These are phyloP conservation scores for Heliconius hewitsoni DNA, from an alignment of 1,140 invertebrate genomes.

Conservation along the genomic window DNA sequence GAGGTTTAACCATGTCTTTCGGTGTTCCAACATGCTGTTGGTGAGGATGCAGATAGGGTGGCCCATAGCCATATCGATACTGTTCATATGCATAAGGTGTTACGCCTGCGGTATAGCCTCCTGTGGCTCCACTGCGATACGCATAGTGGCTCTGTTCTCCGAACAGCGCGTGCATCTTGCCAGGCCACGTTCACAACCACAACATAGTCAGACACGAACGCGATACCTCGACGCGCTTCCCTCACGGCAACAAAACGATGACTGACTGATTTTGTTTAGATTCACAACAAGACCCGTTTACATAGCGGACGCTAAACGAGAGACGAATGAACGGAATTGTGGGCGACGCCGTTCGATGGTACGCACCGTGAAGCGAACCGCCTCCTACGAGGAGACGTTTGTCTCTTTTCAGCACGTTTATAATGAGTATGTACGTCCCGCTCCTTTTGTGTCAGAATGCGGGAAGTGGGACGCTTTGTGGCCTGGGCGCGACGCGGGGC, in stretches of 20 bases:
- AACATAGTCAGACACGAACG: conserved; percentile 64
- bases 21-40: conserved; percentile 87
- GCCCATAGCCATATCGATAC: conserved; percentile 88
- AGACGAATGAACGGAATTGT: conserved; percentile 73
- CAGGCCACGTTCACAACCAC: conserved; percentile 63
- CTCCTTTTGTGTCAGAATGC: conserved; percentile 30
- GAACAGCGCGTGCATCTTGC: conserved; percentile 92
- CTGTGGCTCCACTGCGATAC: conserved; percentile 72
- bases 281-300: conserved; percentile 80
- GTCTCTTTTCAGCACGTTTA: conserved; percentile 42
- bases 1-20: conserved; percentile 96
- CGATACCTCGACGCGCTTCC: conserved; percentile 67
- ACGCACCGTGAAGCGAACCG: conserved; percentile 46
- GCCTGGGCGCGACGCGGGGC: conserved; percentile 50
- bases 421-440: conserved; percentile 36
- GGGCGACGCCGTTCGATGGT: conserved; percentile 50
- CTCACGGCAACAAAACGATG: conserved; percentile 74
- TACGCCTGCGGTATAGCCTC: conserved; percentile 78
- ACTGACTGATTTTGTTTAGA: conserved; percentile 81
- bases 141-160: conserved; percentile 91
- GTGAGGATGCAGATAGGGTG: conserved; percentile 83
- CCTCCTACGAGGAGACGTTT: conserved; percentile 41
- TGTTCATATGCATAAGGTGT: conserved; percentile 87
- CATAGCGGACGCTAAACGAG: conserved; percentile 78
- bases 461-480: conserved; percentile 42